phyloP scores from a whole-genome alignment of 2,797 vertebrate genomes.

The Manis pentadactyla region DNA sequence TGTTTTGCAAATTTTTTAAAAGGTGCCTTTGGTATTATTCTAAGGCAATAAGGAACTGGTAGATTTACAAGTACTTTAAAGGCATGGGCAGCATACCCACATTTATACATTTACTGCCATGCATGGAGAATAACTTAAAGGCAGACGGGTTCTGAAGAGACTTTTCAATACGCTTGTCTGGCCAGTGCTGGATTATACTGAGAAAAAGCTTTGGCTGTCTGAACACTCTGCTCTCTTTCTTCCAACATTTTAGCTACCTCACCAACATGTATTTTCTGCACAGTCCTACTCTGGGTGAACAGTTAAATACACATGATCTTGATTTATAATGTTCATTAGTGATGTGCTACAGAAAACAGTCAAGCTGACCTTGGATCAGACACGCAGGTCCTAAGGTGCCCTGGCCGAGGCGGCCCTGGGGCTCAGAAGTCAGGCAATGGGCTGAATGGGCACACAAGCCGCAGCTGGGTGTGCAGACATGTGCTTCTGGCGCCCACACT shows the following conservation, averaged over 20 bases:
- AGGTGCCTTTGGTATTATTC: not conserved
- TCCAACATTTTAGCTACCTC: not conserved
- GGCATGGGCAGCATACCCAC: not conserved
- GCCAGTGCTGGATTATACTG: fast-evolving
- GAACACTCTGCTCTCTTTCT: not conserved
- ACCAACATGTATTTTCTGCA: not conserved
- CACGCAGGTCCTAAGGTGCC: not conserved
- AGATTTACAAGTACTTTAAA: not conserved
- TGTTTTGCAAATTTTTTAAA: not conserved
- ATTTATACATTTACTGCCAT: not conserved
- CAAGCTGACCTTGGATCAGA: not conserved
- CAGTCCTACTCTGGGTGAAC: not conserved
- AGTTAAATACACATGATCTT: not conserved
- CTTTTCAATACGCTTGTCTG: fast-evolving
- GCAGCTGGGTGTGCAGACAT: fast-evolving
- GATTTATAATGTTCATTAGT: not conserved
- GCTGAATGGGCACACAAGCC: fast-evolving
- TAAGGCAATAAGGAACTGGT: not conserved
- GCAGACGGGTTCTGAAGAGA: not conserved
- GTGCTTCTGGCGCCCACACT: not conserved
- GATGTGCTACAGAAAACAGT: not conserved
- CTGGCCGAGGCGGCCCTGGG: not conserved
- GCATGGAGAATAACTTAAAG: not conserved
- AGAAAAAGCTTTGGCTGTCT: not conserved
- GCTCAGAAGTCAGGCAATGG: not conserved